Evolutionary conservation across 2,888 invertebrate genomes (phyloP).

Genomic region (Eustalomyia histrio): DNA sequence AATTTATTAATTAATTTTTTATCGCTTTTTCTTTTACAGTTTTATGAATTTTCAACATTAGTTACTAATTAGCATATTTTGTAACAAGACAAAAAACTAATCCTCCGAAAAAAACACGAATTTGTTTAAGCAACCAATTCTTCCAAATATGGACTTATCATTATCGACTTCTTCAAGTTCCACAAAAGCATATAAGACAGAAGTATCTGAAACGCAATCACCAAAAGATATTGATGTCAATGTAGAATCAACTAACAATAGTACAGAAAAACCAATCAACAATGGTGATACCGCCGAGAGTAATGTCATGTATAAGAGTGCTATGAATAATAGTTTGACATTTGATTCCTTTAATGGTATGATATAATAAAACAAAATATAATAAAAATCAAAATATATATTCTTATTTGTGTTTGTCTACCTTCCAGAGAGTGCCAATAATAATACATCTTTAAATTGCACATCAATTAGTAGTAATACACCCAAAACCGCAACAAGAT

Average conservation of each 20-base stretch:
- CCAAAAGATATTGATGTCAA: neutral
- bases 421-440: constrained; percentile 73
- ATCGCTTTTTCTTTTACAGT: constrained; percentile 9
- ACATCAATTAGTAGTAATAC: constrained; percentile 45
- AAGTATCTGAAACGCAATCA: constrained; percentile 39
- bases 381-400: neutral
- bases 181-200: constrained; percentile 64
- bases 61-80: constrained; percentile 18
- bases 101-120: constrained; percentile 65
- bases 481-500: constrained; percentile 54
- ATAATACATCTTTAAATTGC: constrained; percentile 64
- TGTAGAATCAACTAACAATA: constrained; percentile 22
- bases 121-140: constrained; percentile 66
- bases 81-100: constrained; percentile 35
- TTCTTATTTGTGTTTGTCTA: neutral
- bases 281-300: constrained; percentile 61
- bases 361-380: neutral
- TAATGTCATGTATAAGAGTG: constrained; percentile 75
- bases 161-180: constrained; percentile 60
- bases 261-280: constrained; percentile 40
- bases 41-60: constrained; percentile 40
- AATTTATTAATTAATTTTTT: too few species aligned
- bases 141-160: constrained; percentile 68
- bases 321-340: constrained; percentile 73
- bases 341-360: constrained; percentile 75